Base-by-base conservation (phyloP, 2,113 vertebrate genomes). In the Erinaceus europaeus region DNA sequence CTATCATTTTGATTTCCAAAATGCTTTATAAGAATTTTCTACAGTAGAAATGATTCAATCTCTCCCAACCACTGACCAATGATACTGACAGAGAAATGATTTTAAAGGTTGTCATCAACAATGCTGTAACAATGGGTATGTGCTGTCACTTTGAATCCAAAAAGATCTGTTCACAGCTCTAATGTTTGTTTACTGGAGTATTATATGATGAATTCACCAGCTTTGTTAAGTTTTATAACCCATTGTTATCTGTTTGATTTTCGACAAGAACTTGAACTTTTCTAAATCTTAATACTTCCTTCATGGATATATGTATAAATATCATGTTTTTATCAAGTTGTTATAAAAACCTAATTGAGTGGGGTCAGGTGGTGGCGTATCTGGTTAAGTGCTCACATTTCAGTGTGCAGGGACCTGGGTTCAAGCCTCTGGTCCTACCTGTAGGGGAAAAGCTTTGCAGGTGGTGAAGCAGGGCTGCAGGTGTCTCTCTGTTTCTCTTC, bases 51-150 rank as follows among this genome's bases (percentile, higher is more conserved):
- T 62, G 50, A 89, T 67, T 62, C 32, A 18, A n/a, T 90, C 25
- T 90, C 71, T 87, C 71, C n/a, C 29, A 62, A 29, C 52, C 29
- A 83, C n/a, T 42, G 50, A 50, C 74, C 82, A 72, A 64, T 87
- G 84, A 87, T 48, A 75, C 12, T 74, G 73, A 90, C 21, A 80
- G 77, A 57, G 29, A 89, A 87, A 64, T 83, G 42, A 73, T n/a
- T 90, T 79, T 17, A 76, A 32, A 10, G 77, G 1, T 20, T 64
- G 55, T 85, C 40, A 48, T 62, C 65, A 59, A 15, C 27, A 25
- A 87, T 53, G 13, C 46, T 72, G 25, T 34, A 23, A 27, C 21
- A 89, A 5, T 50, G 34, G 20, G 8, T 38, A 48, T n/a, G n/a
- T 42, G 29, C 23, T 86, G 75, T 32, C 46, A 55, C 67, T 36